Conservation (phyloP, 2,888 invertebrate genomes). For the Agonopterix alstromeriana region DNA sequence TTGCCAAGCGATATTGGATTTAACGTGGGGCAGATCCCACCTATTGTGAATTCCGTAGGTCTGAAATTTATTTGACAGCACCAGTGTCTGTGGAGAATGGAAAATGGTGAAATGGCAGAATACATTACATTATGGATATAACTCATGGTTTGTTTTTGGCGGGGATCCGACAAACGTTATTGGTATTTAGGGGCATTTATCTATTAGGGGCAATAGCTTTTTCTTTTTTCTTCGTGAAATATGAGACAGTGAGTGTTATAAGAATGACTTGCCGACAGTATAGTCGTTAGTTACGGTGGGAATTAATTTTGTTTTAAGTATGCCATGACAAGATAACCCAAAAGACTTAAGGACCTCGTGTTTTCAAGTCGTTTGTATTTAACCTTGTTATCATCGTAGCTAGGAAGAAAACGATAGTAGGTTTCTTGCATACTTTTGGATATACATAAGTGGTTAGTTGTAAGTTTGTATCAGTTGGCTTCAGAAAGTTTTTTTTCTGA, state of each 20-base stretch:
- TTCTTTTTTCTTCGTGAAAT: slow-evolving; percentile 47
- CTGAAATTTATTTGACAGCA: slow-evolving; percentile 76
- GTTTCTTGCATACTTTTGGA: no score
- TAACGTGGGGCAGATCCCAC: slow-evolving; percentile 51
- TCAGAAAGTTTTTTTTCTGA: no score
- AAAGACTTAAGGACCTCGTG: not conserved
- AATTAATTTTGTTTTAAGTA: slow-evolving; percentile 57
- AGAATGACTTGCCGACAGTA: slow-evolving; percentile 54
- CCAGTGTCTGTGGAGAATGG: slow-evolving; percentile 75
- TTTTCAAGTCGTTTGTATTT: not conserved
- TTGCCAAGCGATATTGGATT: slow-evolving; percentile 57
- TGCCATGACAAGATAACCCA: slow-evolving; percentile 18
- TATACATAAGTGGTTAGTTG: no score
- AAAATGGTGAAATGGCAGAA: slow-evolving; percentile 73
- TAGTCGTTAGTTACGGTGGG: slow-evolving; percentile 55
- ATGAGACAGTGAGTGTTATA: slow-evolving; percentile 50
- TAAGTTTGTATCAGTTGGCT: no score
- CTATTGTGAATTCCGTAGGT: slow-evolving; percentile 72
- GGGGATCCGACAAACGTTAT: slow-evolving; percentile 74
- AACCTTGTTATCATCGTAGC: no score
- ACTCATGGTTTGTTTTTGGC: slow-evolving; percentile 76
- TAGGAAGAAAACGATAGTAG: no score
- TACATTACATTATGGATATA: slow-evolving; percentile 69
- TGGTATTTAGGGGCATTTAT: slow-evolving; percentile 71
- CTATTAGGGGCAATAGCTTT: slow-evolving; percentile 59